Conservation (phyloP, 2,797 vertebrate genomes). For the Microchirus variegatus region DNA sequence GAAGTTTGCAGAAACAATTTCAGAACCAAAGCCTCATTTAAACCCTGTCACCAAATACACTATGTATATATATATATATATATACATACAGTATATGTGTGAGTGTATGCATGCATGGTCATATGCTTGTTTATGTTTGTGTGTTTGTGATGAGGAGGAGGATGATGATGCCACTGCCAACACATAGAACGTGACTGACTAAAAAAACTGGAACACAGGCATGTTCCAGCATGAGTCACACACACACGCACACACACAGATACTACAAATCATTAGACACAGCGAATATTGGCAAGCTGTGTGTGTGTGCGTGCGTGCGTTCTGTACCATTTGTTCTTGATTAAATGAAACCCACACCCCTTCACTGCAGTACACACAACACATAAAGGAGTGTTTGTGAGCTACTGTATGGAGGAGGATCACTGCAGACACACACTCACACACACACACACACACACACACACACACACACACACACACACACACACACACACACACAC, state of each 20-base stretch:
- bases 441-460: slow-evolving; percentile 6
- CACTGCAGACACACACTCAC: slow-evolving; percentile 29
- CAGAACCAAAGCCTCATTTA: too few relatives aligned
- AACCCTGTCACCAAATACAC: too few relatives aligned
- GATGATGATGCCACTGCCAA: slow-evolving; percentile 60
- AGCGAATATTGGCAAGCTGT: slow-evolving; percentile 10
- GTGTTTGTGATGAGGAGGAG: slow-evolving; percentile 26
- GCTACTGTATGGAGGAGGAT: slow-evolving; percentile 37
- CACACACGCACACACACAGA: slow-evolving; percentile 36
- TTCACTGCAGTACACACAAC: slow-evolving; percentile 35
- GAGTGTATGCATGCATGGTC: slow-evolving; percentile 10
- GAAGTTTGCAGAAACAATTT: too few relatives aligned
- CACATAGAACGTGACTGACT: slow-evolving; percentile 65
- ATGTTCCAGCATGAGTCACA: slow-evolving; percentile 70
- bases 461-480: too few relatives aligned
- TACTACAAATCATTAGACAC: slow-evolving; percentile 45
- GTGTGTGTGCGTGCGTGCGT: slow-evolving; percentile 31
- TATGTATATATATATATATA: too few relatives aligned
- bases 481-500: too few relatives aligned
- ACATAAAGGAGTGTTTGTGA: slow-evolving; percentile 16
- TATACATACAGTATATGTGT: slow-evolving; percentile 10
- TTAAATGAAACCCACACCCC: slow-evolving; percentile 43
- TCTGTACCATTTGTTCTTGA: slow-evolving; percentile 38
- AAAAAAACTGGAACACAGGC: slow-evolving; percentile 53
- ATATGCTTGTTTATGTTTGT: slow-evolving; percentile 18